Evolutionary conservation across 2,888 invertebrate genomes (phyloP), one percentile per base, ranked within the genome.

Genomic region (Geophilus truncorum): DNA sequence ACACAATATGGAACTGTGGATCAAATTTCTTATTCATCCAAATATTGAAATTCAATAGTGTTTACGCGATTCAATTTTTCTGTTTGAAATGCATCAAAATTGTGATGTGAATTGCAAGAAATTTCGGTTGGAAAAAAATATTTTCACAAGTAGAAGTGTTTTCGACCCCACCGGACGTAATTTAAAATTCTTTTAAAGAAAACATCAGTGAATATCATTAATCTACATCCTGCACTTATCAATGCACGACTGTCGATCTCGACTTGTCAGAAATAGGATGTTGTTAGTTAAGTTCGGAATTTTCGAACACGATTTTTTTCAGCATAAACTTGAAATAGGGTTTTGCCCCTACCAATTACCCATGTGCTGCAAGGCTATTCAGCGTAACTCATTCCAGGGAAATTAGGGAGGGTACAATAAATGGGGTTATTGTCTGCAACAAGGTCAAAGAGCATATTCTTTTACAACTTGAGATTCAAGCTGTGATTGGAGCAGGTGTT

Each of bases 241-340:
- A 62, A 62, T 62, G 57, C 23, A 23, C 23, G 57, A 62, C 21
- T 21, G 57, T 62, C 23, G 57, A 23, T 23, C 23, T n/a, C n/a
- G n/a, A n/a, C n/a, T n/a, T n/a, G n/a, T n/a, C n/a, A 62, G 57
- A 62, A 62, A 62, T 62, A 62, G 57, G 57, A 62, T 62, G 57
- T 62, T 23, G 57, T 62, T n/a, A n/a, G 23, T 62, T 62, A 6
- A 2, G 57, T 23, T 23, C 10, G 6, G 18, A 62, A 62, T 62
- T 62, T 51, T 62, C 6, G n/a, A 23, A 21, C 57, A 62, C 57
- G 2, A 21, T 21, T 62, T 62, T 62, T 62, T 62, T 62, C 21
- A 9, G 57, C 40, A 40, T 40, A 62, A 62, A 62, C 23, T 21
- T 62, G 40, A 40, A 40, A 40, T 62, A 21, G 57, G 23, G 57